Base-by-base conservation (phyloP, 2,888 invertebrate species). In the Stegana nigrithorax region DNA sequence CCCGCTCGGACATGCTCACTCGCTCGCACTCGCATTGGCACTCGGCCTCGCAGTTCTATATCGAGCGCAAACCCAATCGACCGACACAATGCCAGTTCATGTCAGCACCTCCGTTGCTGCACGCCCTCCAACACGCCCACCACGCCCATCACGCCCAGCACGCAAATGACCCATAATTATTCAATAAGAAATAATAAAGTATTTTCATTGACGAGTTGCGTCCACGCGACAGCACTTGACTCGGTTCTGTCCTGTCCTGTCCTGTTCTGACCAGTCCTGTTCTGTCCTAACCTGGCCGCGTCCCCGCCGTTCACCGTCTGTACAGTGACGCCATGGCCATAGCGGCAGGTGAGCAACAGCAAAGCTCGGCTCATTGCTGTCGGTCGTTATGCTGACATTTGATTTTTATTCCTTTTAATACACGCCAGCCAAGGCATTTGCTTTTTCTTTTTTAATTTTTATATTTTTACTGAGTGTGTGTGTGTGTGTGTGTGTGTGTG, bases 91-190 rank as follows among this genome's bases (percentile, higher is more conserved):
- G 14, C 8, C 19, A 14, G 19, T 8, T 19, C 3, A 8, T 17
- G 44, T 44, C 44, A 29, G 10, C 47, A 23, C 12, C 7, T 21
- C 63, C 17, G 64, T 50, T 32, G 4, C 8, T 25, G 27, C 14
- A 55, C 42, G 50, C n/a, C 39, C 21, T 29, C 32, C 7, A 21
- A 21, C 56, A 44, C 62, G 36, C 53, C 58, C 60, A 23, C 60
- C 60, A 14, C 65, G 64, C n/a, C n/a, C n/a, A n/a, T n/a, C n/a
- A 59, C 60, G 57, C 59, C 67, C 29, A 59, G 67, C 71, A 56
- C 69, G 67, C 71, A 81, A 82, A 79, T 81, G 82, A 81, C 77
- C 81, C 79, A 76, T 82, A 82, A 81, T 81, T 82, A 82, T 81
- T 82, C 82, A 82, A 82, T 82, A 81, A 81, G 74, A 77, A 81